Evolutionary conservation across 2,797 vertebrate species (phyloP), one percentile per base, ranked within the genome.

Genomic region (Diceros bicornis): DNA sequence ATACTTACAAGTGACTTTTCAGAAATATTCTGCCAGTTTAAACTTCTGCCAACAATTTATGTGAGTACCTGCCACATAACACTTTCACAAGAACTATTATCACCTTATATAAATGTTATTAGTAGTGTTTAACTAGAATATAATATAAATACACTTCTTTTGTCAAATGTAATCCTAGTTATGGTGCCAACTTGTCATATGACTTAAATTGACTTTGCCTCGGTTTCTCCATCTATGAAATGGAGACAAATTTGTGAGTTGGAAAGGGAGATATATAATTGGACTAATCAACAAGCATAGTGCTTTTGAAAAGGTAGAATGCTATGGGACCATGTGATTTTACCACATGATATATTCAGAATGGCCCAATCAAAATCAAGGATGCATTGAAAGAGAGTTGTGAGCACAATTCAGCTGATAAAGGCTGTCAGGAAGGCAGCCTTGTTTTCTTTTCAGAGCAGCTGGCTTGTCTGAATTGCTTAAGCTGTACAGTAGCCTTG

Each of bases 331-430:
- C 92, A 82, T 88, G 84, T 95, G 97, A 96, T 91, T 90, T 83
- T 79, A 52, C 88, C 92, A 97, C 85, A 86, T 77, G 85, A 68
- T 92, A 32, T 27, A 62, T 96, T 96, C 95, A 97, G 83, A 98
- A 95, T 93, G 97, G 72, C 68, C 97, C 96, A 96, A 98, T 97
- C 88, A 98, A 98, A 97, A 98, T 97, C 95, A 98, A 98, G 95
- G 20, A 62, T 18, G 6, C 79, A 97, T 94, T 98, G 96, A 97
- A 75, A 89, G 86, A 97, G 91, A 82, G 37, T 32, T 78, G 59
- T 91, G 64, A 95, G 75, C 85, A 95, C 96, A 97, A 97, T 97
- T 90, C 18, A 11, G 78, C 62, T 83, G 93, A 95, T 79, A 90
- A 81, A 97, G 18, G 29, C 97, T 94, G 96, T 94, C 95, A 84